These are phyloP conservation scores for Phymatocera aterrima DNA, from an alignment of 2,888 invertebrate genomes.

Conservation along the genomic window DNA sequence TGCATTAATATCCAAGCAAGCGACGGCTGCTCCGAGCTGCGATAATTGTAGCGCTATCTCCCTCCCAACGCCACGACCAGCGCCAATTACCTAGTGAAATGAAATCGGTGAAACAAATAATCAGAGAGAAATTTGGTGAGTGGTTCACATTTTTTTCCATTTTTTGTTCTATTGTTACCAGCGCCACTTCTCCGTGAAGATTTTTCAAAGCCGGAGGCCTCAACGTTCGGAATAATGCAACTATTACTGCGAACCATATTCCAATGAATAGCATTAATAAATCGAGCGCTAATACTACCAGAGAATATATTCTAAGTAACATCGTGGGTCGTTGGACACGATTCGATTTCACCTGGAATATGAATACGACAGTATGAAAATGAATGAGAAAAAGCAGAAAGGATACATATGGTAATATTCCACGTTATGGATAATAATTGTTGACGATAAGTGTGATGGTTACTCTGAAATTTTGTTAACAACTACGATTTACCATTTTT, in stretches of 20 bases:
- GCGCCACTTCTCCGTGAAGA: slow-evolving; percentile 79
- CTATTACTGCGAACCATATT: slow-evolving; percentile 76
- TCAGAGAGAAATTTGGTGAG: background rate
- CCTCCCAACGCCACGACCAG: slow-evolving; percentile 82
- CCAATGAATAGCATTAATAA: slow-evolving; percentile 76
- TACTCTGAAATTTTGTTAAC: no score
- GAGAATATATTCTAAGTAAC: slow-evolving; percentile 77
- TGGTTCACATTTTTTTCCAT: background rate
- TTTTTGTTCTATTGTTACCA: slow-evolving; percentile 74
- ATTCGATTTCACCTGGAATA: slow-evolving; percentile 50
- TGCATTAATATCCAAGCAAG: slow-evolving; percentile 82
- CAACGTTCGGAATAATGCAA: slow-evolving; percentile 76
- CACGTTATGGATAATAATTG: no score
- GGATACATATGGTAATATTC: no score
- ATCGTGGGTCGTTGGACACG: slow-evolving; percentile 74
- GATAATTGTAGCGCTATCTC: slow-evolving; percentile 80
- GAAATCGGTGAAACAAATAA: background rate
- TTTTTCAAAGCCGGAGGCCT: slow-evolving; percentile 80
- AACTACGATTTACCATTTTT: no score
- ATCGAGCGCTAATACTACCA: slow-evolving; percentile 77
- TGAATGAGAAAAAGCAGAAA: no score
- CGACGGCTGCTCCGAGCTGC: slow-evolving; percentile 77
- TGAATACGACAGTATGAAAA: no score
- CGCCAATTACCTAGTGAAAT: slow-evolving; percentile 80
- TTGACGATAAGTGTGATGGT: no score